Conservation (phyloP, 2,113 vertebrate genomes). For the Equus quagga region DNA sequence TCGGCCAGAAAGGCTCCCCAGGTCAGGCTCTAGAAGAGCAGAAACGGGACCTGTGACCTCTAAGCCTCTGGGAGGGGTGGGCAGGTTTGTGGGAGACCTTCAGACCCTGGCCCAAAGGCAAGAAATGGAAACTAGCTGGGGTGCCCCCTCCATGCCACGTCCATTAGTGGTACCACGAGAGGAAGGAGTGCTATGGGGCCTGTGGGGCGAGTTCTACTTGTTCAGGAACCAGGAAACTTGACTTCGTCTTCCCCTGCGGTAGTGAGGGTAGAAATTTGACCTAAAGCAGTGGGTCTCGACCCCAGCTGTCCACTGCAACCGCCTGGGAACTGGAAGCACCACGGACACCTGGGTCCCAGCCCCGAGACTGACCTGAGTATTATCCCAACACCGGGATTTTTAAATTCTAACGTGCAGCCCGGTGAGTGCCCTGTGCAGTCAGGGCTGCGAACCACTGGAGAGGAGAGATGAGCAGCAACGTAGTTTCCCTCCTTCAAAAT, state of each 20-base stretch:
- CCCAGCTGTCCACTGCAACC: neutral
- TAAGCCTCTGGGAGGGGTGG: neutral
- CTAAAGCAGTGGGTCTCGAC: neutral
- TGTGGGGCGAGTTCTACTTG: neutral
- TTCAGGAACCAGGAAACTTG: neutral
- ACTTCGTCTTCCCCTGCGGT: neutral
- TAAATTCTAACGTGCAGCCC: neutral
- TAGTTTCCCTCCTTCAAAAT: neutral
- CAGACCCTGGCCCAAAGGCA: neutral
- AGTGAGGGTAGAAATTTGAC: neutral
- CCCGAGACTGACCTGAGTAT: too few species aligned
- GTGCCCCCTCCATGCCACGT: too few species aligned
- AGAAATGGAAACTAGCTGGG: neutral
- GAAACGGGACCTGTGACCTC: too few species aligned
- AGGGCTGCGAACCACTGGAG: neutral
- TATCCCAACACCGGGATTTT: neutral
- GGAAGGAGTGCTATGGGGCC: neutral
- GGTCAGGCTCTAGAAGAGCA: neutral
- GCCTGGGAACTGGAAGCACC: too few species aligned
- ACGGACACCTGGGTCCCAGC: neutral
- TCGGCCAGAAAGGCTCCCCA: neutral
- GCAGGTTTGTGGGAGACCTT: fast-evolving
- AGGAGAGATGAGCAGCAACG: neutral
- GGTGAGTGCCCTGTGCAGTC: neutral
- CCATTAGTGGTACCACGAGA: neutral